A percentile compares a stretch with the other conserved stretches of the same genome.
Conservation (phyloP, 2,888 invertebrate species). For the Synanthedon andrenaeformis region DNA sequence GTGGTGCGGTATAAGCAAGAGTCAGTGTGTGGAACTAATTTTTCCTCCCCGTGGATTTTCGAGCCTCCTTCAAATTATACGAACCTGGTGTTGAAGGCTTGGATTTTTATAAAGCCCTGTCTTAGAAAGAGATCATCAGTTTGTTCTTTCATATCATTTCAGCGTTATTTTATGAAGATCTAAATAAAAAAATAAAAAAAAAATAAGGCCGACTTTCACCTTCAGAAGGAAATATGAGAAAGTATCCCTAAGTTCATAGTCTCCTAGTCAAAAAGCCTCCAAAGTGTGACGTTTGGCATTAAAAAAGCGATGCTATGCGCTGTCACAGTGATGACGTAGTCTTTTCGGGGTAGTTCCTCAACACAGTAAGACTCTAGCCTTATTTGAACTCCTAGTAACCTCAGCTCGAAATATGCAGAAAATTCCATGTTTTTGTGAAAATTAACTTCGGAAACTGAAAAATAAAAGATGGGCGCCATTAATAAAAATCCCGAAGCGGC, state of each 20-base stretch:
- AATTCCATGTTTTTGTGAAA: conserved; percentile 55
- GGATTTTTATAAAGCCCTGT: conserved; percentile 37
- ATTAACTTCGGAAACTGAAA: conserved; percentile 15
- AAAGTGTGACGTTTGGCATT: conserved; percentile 24
- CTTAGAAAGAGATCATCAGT: conserved; percentile 8
- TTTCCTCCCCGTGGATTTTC: conserved; percentile 3
- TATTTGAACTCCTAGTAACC: conserved; percentile 31
- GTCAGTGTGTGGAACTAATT: too few relatives aligned
- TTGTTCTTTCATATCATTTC: neutral
- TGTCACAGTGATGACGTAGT: conserved; percentile 2
- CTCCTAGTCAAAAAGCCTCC: conserved; percentile 31
- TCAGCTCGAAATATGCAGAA: conserved; percentile 58
- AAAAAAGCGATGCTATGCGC: conserved; percentile 8
- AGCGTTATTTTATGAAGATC: neutral
- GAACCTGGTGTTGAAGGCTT: conserved; percentile 33
- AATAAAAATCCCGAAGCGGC: too few relatives aligned
- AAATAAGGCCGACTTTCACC: too few relatives aligned
- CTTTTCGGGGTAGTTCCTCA: neutral
- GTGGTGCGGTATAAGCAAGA: conserved; percentile 9
- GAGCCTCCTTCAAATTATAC: conserved; percentile 15
- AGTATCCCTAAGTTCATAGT: conserved; percentile 10
- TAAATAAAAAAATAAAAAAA: neutral
- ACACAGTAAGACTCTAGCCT: conserved; percentile 6
- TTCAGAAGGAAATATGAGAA: too few relatives aligned
- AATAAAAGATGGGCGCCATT: conserved; percentile 8